A percentile compares a stretch with the other conserved stretches of the same genome.
Evolutionary conservation across 2,113 vertebrate species (phyloP).

Genomic region (Tricholaema leucomelas): DNA sequence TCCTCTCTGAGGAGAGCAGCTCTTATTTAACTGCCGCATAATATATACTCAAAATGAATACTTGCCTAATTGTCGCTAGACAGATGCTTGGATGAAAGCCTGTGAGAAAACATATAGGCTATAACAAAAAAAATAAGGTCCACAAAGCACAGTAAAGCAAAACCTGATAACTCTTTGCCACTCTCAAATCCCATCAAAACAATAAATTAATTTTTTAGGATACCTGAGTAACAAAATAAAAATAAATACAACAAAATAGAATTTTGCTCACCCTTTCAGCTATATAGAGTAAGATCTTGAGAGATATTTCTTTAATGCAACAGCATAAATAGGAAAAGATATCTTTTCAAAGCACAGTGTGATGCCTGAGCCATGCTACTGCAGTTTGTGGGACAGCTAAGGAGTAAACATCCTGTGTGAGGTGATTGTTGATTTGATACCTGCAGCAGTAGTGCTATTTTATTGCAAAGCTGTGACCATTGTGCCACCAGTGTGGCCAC

Average conservation of each 20-base stretch:
- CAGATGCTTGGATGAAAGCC: slow-evolving; percentile 41
- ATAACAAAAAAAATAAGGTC: neutral
- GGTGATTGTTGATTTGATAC: neutral
- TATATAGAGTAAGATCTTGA: neutral
- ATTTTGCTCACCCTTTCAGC: neutral
- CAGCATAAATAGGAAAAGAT: neutral
- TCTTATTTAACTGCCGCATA: slow-evolving; percentile 47
- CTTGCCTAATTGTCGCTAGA: slow-evolving; percentile 13
- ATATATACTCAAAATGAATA: slow-evolving; percentile 4
- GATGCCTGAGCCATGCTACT: neutral
- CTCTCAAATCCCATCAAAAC: neutral
- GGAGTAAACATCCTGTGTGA: neutral
- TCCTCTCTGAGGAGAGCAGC: neutral
- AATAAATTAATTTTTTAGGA: neutral
- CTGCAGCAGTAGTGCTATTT: neutral
- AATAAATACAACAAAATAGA: too few relatives aligned
- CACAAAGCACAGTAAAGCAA: slow-evolving; percentile 5
- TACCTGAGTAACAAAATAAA: neutral
- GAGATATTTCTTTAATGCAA: neutral
- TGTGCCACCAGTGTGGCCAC: neutral
- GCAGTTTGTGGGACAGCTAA: neutral
- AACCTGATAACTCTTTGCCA: neutral
- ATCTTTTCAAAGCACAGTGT: neutral
- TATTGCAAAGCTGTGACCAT: neutral
- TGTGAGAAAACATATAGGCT: slow-evolving; percentile 5